Conservation (phyloP, 2,888 invertebrate genomes). For the Hedya salicella region DNA sequence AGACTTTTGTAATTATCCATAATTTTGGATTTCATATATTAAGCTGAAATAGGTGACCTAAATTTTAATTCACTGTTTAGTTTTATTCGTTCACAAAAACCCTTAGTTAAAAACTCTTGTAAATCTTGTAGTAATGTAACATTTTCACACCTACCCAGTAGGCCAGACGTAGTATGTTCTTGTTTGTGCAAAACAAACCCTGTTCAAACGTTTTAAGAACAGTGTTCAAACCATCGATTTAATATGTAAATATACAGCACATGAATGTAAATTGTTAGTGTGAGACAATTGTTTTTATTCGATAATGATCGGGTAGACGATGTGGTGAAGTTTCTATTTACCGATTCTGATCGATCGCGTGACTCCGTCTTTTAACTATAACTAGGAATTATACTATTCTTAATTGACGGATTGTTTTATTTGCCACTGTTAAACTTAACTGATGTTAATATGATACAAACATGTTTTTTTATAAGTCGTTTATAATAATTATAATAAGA, state of each 20-base stretch:
- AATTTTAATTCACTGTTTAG: no score
- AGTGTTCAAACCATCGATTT: neutral
- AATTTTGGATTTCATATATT: no score
- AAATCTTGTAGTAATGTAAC: neutral
- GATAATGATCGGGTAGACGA: constrained; percentile 27
- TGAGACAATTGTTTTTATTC: constrained; percentile 35
- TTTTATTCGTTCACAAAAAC: neutral
- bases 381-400: neutral
- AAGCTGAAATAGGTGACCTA: no score
- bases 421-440: neutral
- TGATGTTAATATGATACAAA: no score
- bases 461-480: no score
- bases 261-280: constrained; percentile 30
- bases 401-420: constrained; percentile 11
- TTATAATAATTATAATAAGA: no score
- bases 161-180: no score
- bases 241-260: constrained; percentile 23
- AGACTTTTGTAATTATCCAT: no score
- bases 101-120: neutral
- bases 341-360: constrained; percentile 19
- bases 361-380: constrained; percentile 4
- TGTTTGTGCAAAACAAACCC: neutral
- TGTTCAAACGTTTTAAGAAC: neutral
- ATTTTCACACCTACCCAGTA: constrained; percentile 1
- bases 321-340: constrained; percentile 31